These are phyloP conservation scores for Drosophila nikananu DNA, from an alignment of 1,140 invertebrate species.

Conservation along the genomic window DNA sequence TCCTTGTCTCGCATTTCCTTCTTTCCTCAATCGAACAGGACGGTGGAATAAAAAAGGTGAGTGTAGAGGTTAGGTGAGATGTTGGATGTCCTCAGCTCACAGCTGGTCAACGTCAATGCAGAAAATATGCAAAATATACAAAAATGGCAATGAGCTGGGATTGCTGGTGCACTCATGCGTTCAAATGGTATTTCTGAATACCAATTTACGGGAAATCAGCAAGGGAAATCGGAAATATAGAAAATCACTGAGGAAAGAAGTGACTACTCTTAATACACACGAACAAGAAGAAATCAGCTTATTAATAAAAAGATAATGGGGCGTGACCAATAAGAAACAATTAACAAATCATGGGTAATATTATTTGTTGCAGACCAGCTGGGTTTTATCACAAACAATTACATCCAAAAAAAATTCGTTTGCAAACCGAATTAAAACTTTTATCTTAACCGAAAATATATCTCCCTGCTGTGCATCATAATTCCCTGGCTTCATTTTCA, in stretches of 20 bases:
- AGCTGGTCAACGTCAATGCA: conserved; percentile 42
- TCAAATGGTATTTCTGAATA: conserved; percentile 41
- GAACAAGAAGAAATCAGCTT: neutral
- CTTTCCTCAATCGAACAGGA: conserved; percentile 22
- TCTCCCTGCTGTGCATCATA: conserved; percentile 5
- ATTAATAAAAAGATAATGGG: neutral
- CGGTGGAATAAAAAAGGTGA: conserved; percentile 13
- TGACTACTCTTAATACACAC: neutral
- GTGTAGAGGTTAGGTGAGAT: conserved; percentile 1
- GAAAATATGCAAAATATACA: conserved; percentile 44
- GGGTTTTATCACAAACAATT: neutral
- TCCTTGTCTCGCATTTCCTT: conserved; percentile 51
- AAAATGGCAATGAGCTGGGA: conserved; percentile 19
- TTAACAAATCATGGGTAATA: too few relatives aligned
- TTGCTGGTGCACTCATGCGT: conserved; percentile 32
- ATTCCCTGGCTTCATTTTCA: conserved; percentile 26
- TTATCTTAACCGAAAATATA: conserved; percentile 26
- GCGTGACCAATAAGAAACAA: too few relatives aligned
- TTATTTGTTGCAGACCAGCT: neutral
- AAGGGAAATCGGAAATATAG: conserved; percentile 19
- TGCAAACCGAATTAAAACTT: conserved; percentile 15
- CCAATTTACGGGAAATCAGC: conserved; percentile 27
- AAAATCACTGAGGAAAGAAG: neutral
- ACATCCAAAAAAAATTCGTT: neutral
- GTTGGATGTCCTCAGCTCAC: conserved; percentile 3